Evolutionary conservation across 1,140 invertebrate species (phyloP).

Genomic region (Olivierus martensii): DNA sequence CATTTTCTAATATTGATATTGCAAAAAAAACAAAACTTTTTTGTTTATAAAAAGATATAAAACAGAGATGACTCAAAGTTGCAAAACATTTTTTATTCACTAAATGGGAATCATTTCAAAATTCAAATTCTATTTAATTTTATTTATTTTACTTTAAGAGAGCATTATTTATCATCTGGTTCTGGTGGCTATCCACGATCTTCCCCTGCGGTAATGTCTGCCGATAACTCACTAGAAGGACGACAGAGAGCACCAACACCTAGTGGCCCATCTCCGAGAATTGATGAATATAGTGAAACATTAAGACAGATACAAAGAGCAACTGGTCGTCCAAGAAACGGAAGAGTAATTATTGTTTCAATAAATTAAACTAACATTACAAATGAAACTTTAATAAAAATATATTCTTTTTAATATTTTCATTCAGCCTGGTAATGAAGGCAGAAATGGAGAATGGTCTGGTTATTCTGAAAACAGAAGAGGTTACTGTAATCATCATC

Average conservation of each 20-base stretch:
- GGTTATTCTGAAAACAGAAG: constrained; percentile 7
- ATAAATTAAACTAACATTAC: not conserved
- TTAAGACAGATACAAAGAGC: constrained; percentile 13
- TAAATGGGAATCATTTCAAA: too few species aligned
- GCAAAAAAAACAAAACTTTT: too few species aligned
- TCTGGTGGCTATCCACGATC: too few species aligned
- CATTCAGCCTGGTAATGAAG: constrained; percentile 2
- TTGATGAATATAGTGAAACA: constrained; percentile 15
- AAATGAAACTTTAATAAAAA: not conserved
- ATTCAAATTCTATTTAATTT: too few species aligned
- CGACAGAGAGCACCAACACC: constrained; percentile 1
- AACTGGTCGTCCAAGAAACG: constrained; percentile 1
- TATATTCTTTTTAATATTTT: not conserved
- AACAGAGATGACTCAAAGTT: too few species aligned
- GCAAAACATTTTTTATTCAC: too few species aligned
- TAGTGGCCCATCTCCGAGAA: constrained; percentile 9
- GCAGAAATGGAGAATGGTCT: constrained; percentile 6
- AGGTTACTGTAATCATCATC: constrained; percentile 5
- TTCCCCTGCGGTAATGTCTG: not conserved
- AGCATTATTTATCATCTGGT: too few species aligned
- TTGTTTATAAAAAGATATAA: too few species aligned
- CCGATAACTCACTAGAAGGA: constrained; percentile 6
- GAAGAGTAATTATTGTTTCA: constrained; percentile 1
- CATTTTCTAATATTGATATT: too few species aligned
- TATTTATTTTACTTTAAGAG: too few species aligned